Base-by-base conservation (phyloP, 2,888 invertebrate genomes). In the Hololepta plana region DNA sequence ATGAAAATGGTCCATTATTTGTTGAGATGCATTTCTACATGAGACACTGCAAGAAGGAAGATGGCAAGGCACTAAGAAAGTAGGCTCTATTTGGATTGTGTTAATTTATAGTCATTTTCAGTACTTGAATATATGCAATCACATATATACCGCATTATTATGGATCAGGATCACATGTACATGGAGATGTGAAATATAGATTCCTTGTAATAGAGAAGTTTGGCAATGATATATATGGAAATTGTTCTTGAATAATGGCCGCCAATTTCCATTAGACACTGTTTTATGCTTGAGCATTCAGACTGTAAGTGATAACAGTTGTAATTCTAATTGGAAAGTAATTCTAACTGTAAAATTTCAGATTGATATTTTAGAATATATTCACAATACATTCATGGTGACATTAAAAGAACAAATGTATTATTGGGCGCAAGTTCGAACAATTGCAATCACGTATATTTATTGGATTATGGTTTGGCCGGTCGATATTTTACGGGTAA, bases 341-440 rank as follows among this genome's bases (percentile, higher is more conserved):
- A n/a, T n/a, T n/a, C n/a, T n/a, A n/a, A n/a, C n/a, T n/a, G n/a
- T n/a, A n/a, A n/a, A n/a, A n/a, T n/a, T 64, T 31, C 55, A 88
- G 79, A 46, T 95, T 36, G 79, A 93, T 52, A 76, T 80, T 2
- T 55, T 93, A 35, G 84, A 95, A 49, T 98, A 87, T 49, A 81
- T 99, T 38, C 96, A 99, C 51, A 62, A 65, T 96, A 93, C 47
- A 76, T 88, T 1, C 98, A 98, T 53, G 91, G 82, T 0, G 98
- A 98, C 50, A 69, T 99, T 4, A 98, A 98, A 55, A 93, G 85
- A 2, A 79, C 82, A 6, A 99, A 99, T 54, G 72, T 99, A 34
- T 58, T 95, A 12, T 50, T 88, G 22, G 85, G 85, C 1, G 50
- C 62, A 20, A 64, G 64, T 30, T 67, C 67, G 34, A 64, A 64